These are phyloP conservation scores for Sylvicola cinctus DNA, from an alignment of 2,888 invertebrate species.

Conservation along the genomic window DNA sequence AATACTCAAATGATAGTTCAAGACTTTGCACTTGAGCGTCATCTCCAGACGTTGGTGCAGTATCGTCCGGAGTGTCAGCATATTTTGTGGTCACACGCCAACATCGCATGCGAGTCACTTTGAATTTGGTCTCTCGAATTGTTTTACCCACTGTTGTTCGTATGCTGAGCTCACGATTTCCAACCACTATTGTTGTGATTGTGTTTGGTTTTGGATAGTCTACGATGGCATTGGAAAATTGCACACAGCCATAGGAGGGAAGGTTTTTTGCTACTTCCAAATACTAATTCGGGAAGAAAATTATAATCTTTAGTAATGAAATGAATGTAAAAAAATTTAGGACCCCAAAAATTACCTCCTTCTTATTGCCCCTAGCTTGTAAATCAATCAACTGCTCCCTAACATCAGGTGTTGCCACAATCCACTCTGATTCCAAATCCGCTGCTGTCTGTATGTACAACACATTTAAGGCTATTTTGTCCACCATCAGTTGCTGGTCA, in stretches of 20 bases:
- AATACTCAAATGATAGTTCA: conserved; percentile 87
- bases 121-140: conserved; percentile 66
- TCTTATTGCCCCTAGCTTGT: conserved; percentile 58
- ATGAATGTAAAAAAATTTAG: not conserved
- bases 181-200: conserved; percentile 55
- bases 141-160: conserved; percentile 35
- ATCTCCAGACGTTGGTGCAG: conserved; percentile 8
- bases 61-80: conserved; percentile 14
- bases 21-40: conserved; percentile 20
- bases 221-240: conserved; percentile 50
- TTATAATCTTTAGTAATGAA: conserved; percentile 3
- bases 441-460: conserved; percentile 71
- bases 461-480: conserved; percentile 65
- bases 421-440: conserved; percentile 77
- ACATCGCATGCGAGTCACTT: conserved; percentile 89
- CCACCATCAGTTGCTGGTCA: conserved; percentile 63
- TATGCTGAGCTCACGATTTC: conserved; percentile 68
- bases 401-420: conserved; percentile 46
- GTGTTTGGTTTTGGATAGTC: conserved; percentile 55
- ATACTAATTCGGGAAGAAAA: conserved; percentile 37
- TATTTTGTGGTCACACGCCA: conserved; percentile 88
- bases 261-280: conserved; percentile 63
- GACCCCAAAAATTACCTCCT: conserved; percentile 34
- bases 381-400: conserved; percentile 45
- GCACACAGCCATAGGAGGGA: conserved; percentile 77